phyloP scores from a whole-genome alignment of 2,797 vertebrate species.

The Sebastes steindachneri region DNA sequence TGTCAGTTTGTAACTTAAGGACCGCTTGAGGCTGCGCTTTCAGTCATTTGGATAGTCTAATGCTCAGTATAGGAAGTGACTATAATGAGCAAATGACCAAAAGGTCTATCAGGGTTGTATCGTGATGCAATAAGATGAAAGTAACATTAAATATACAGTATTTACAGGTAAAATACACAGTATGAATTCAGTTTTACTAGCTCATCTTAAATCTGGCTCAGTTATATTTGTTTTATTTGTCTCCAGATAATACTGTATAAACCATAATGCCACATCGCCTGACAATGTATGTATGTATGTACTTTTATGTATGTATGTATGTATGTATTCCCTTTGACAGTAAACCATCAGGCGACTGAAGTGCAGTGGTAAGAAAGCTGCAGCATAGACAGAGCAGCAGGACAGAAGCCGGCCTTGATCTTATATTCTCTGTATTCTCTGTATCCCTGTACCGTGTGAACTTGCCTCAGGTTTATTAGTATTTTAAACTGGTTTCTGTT shows the following conservation, averaged over 20 bases:
- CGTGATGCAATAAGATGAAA: neutral
- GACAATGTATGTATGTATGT: neutral
- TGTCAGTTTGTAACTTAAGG: neutral
- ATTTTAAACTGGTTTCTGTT: slow-evolving; percentile 8
- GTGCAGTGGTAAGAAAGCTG: neutral
- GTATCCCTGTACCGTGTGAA: neutral
- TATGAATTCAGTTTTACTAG: neutral
- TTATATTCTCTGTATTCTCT: slow-evolving; percentile 33
- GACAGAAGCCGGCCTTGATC: slow-evolving; percentile 9
- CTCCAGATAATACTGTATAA: neutral
- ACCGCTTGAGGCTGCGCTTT: neutral
- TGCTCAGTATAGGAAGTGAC: neutral
- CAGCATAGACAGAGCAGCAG: neutral
- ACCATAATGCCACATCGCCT: neutral
- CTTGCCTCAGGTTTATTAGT: slow-evolving; percentile 7
- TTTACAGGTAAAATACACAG: neutral
- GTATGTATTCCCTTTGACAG: slow-evolving; percentile 4
- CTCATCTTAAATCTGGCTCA: neutral
- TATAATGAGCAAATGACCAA: neutral
- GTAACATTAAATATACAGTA: neutral
- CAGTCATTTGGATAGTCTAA: neutral
- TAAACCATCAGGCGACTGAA: neutral
- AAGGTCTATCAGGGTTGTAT: neutral
- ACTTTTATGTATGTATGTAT: neutral
- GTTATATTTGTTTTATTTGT: neutral